phyloP scores from a whole-genome alignment of 2,888 invertebrate species.

The Chrysolina americana region DNA sequence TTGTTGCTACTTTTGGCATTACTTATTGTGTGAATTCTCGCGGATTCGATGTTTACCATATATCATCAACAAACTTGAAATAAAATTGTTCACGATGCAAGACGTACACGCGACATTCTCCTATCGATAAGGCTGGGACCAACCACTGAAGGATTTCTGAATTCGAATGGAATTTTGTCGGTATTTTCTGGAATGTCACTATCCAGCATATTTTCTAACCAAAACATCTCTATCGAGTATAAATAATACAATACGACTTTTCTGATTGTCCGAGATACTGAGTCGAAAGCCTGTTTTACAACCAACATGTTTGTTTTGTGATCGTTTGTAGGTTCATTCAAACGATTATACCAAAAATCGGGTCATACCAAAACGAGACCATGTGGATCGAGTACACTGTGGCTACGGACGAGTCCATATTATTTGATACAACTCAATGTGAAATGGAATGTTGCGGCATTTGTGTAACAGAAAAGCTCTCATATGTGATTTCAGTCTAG shows the following conservation, averaged over 20 bases:
- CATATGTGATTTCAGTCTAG: neutral
- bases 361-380: conserved; percentile 8
- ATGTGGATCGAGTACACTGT: conserved; percentile 7
- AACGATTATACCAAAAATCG: neutral
- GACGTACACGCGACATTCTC: neutral
- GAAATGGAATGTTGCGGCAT: neutral
- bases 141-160: conserved; percentile 1
- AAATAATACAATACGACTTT: neutral
- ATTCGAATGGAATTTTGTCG: neutral
- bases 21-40: neutral
- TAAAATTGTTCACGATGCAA: neutral
- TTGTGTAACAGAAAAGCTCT: neutral
- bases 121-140: neutral
- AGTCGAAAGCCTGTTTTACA: neutral
- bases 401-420: conserved; percentile 21
- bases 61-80: neutral
- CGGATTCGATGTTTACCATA: neutral
- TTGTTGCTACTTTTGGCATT: conserved; percentile 12
- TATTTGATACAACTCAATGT: neutral
- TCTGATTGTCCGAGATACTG: neutral
- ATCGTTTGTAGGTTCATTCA: neutral
- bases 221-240: neutral
- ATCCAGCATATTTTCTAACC: neutral
- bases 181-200: neutral
- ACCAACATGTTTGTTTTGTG: neutral